Percentiles rank a stretch among this genome's conserved stretches.
Conservation (phyloP, 1,140 invertebrate genomes). For the Microplitis mediator region DNA sequence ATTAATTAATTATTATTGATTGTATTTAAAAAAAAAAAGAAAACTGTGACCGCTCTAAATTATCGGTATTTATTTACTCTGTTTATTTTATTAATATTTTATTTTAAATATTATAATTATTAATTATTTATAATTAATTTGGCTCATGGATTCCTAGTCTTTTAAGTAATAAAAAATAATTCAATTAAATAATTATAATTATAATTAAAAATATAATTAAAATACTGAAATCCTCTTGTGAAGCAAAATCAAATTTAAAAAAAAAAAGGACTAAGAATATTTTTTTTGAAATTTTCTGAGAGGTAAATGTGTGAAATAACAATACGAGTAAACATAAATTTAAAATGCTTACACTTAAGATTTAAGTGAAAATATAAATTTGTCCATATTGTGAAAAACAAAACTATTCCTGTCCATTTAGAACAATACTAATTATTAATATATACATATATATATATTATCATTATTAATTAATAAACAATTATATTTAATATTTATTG, state of each 20-base stretch:
- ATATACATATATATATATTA: slow-evolving; percentile 25
- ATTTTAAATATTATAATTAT: background rate
- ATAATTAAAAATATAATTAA: slow-evolving; percentile 8
- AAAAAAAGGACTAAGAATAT: slow-evolving; percentile 34
- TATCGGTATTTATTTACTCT: background rate
- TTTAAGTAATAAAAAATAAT: slow-evolving; percentile 16
- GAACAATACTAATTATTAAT: slow-evolving; percentile 51
- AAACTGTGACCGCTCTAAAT: background rate
- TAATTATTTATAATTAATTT: slow-evolving; percentile 30
- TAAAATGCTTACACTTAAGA: slow-evolving; percentile 42
- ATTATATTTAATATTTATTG: slow-evolving; percentile 56
- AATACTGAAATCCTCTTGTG: slow-evolving; percentile 15
- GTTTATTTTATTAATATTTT: background rate
- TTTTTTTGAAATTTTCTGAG: slow-evolving; percentile 40
- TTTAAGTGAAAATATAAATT: slow-evolving; percentile 40
- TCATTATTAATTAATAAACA: slow-evolving; percentile 48
- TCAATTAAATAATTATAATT: background rate
- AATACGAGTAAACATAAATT: slow-evolving; percentile 24
- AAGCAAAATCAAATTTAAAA: slow-evolving; percentile 22
- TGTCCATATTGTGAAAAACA: slow-evolving; percentile 50
- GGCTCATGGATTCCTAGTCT: slow-evolving; percentile 33
- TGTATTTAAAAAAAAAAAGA: background rate
- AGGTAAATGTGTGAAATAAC: slow-evolving; percentile 14
- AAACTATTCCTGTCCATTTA: slow-evolving; percentile 58
- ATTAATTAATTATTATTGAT: background rate